Evolutionary conservation across 1,140 invertebrate genomes (phyloP).

Genomic region (Caenorhabditis latens): DNA sequence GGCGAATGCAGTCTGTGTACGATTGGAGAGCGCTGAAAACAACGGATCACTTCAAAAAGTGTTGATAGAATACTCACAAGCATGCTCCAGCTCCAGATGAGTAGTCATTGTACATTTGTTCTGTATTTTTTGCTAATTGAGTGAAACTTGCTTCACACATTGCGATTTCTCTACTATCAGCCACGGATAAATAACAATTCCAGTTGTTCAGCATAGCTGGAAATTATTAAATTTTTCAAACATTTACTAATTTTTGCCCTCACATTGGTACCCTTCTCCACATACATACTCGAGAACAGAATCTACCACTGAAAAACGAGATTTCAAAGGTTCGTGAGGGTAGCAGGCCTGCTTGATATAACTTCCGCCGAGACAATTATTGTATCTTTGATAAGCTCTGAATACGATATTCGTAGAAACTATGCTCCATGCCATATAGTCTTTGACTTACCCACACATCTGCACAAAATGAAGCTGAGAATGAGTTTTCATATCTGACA

Average conservation of each 20-base stretch:
- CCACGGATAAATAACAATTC: conserved; percentile 59
- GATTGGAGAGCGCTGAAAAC: conserved; percentile 60
- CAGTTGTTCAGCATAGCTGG: conserved; percentile 57
- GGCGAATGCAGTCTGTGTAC: conserved; percentile 58
- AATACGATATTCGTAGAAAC: not conserved
- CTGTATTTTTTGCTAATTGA: conserved; percentile 21
- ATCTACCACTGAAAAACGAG: conserved; percentile 55
- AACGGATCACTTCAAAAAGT: not conserved
- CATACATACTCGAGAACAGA: conserved; percentile 57
- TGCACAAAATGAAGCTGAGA: conserved; percentile 49
- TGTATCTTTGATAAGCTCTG: conserved; percentile 57
- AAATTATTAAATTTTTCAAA: not conserved
- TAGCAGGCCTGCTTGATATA: conserved; percentile 63
- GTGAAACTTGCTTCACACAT: conserved; percentile 56
- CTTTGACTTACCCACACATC: conserved; percentile 51
- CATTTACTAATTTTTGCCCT: not conserved
- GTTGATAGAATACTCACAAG: conserved; percentile 42
- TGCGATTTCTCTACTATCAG: conserved; percentile 52
- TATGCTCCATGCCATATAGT: not conserved
- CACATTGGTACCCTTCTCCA: conserved; percentile 61
- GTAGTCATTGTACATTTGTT: conserved; percentile 61
- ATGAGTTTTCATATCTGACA: conserved; percentile 56
- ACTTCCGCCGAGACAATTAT: conserved; percentile 60
- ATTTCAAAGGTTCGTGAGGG: conserved; percentile 57
- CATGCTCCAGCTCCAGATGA: conserved; percentile 51